Base-by-base conservation (phyloP, 2,113 vertebrate genomes). In the Maccullochella peelii region DNA sequence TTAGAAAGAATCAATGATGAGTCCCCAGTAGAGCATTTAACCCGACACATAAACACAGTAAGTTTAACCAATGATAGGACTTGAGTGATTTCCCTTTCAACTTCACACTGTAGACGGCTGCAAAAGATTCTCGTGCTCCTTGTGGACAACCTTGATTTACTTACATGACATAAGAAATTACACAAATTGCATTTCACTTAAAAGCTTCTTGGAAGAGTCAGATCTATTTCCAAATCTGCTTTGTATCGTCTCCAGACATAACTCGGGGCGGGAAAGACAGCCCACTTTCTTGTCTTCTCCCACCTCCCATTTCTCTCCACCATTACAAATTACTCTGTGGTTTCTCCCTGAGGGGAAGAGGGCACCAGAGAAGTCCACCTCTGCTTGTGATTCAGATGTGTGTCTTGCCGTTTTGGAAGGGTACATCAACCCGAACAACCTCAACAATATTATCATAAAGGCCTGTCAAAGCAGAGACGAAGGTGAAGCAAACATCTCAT, bases 111-210 rank as follows among this genome's bases (percentile, higher is more conserved):
- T 2, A 62, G 10, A 49, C 58, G 42, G 20, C 50, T 68, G 47
- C 11, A 2, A 78, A 57, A 73, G 27, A 42, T 30, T 33, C 47
- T 5, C 42, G 30, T 33, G 58, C 54, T 59, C 49, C 25, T 58
- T 66, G 58, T 62, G 75, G 86, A 82, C 82, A 82, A 40, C 63
- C 38, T 49, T 63, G 87, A 91, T 90, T 93, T 87, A 88, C 80
- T 75, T 27, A 44, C 74, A 59, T 25, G 63, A 85, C 87, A 63
- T 54, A 71, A 50, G 74, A 62, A 74, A 88, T 85, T 47, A 85
- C 18, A 73, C 33, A 61, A 88, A 85, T 67, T 77, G 52, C 72
- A 73, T 84, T 85, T 87, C 70, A 82, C 80, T 77, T 74, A 74
- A 79, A 82, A 81, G 66, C 74, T 69, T 88, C 79, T 73, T 73